Percentiles rank a stretch among this genome's conserved stretches.
Evolutionary conservation across 2,113 vertebrate species (phyloP).

Genomic region (Neolamprologus longior): DNA sequence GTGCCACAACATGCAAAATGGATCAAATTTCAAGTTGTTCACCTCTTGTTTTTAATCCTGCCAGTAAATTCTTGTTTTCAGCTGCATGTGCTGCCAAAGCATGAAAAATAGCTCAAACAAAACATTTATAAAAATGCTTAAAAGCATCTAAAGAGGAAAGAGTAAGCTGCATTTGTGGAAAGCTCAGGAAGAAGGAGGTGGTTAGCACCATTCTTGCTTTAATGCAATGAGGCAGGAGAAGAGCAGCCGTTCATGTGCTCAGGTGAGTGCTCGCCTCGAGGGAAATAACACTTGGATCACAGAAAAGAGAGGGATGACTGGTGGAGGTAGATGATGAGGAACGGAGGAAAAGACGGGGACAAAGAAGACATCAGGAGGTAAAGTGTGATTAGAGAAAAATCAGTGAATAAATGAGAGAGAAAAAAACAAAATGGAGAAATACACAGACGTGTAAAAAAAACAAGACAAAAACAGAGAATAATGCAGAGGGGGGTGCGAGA

Average conservation of each 20-base stretch:
- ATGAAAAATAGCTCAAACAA: neutral
- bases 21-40: neutral
- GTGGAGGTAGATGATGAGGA: neutral
- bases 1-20: neutral
- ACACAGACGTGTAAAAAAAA: neutral
- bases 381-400: neutral
- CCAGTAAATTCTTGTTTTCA: neutral
- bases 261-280: neutral
- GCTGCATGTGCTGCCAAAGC: neutral
- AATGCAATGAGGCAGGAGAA: neutral
- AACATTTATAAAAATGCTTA: neutral
- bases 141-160: neutral
- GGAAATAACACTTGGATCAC: constrained; percentile 34
- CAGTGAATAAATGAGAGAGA: neutral
- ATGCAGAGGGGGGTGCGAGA: neutral
- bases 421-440: neutral
- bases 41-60: neutral
- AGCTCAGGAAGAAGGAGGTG: neutral
- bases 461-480: neutral
- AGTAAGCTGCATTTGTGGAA: neutral
- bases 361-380: neutral
- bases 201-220: neutral
- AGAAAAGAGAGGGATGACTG: neutral
- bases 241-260: neutral
- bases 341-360: neutral